Evolutionary conservation across 1,140 invertebrate genomes (phyloP).

Genomic region (Bombus fervidus): DNA sequence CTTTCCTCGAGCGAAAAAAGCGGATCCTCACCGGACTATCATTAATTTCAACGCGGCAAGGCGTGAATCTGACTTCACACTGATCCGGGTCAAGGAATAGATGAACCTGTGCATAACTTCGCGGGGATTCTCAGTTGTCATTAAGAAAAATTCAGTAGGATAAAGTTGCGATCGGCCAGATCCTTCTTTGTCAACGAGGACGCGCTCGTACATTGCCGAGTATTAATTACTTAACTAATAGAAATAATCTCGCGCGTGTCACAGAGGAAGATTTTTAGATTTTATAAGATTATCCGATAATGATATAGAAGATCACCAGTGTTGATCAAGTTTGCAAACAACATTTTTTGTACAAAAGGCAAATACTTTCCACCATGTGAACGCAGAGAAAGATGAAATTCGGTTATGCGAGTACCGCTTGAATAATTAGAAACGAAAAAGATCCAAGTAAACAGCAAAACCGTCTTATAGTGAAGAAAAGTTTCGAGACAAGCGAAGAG

Average conservation of each 20-base stretch:
- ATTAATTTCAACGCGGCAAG: constrained; percentile 29
- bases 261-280: not conserved
- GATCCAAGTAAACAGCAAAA: no score
- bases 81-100: constrained; percentile 19
- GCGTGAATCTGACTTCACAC: not conserved
- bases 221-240: not conserved
- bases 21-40: constrained; percentile 19
- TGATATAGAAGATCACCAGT: not conserved
- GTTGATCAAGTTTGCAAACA: not conserved
- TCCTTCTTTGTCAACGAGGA: not conserved
- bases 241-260: not conserved
- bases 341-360: no score
- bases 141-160: not conserved
- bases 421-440: not conserved
- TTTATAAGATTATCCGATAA: not conserved
- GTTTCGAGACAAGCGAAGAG: no score
- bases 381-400: no score
- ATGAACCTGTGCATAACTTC: not conserved
- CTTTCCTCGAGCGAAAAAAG: not conserved
- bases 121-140: not conserved
- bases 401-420: not conserved
- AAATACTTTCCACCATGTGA: no score
- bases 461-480: no score
- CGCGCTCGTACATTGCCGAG: not conserved
- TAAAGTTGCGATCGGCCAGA: not conserved